Evolutionary conservation across 64 coral and sea anemone genomes (phyloP).

Genomic region (Montipora capricornis): DNA sequence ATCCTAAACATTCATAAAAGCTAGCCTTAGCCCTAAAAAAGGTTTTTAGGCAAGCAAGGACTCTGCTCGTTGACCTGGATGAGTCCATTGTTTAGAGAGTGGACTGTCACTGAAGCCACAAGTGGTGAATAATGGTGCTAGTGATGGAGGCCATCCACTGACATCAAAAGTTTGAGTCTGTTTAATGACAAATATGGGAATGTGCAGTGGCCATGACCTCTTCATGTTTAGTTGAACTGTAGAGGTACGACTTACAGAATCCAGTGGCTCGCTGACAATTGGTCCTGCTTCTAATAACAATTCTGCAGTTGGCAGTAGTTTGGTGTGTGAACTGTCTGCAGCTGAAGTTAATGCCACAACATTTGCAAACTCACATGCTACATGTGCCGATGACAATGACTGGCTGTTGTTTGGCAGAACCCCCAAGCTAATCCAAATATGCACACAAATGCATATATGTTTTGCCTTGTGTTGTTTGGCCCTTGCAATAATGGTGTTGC

Average conservation of each 20-base stretch:
- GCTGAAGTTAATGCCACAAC: no score
- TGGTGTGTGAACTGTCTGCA: no score
- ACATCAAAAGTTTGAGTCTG: not conserved
- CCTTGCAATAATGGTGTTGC: no score
- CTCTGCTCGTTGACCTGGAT: not conserved
- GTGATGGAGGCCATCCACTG: constrained; percentile 8
- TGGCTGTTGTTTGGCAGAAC: no score
- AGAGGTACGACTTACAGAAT: not conserved
- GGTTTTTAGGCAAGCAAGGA: no score
- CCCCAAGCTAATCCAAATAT: no score
- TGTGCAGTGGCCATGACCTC: not conserved
- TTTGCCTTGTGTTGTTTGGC: no score
- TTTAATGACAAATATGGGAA: not conserved
- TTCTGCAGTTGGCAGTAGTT: not conserved
- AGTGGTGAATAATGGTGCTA: not conserved
- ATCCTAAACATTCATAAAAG: no score
- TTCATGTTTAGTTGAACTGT: constrained; percentile 4
- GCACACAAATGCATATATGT: no score
- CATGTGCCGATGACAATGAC: no score
- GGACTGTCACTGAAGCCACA: not conserved
- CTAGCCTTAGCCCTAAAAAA: no score
- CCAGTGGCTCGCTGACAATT: not conserved
- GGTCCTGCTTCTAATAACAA: not conserved
- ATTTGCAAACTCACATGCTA: no score
- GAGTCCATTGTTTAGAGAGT: not conserved